A percentile compares a stretch with the other conserved stretches of the same genome.
Conservation (phyloP, 2,113 vertebrate genomes). For the Gymnobelideus leadbeateri region DNA sequence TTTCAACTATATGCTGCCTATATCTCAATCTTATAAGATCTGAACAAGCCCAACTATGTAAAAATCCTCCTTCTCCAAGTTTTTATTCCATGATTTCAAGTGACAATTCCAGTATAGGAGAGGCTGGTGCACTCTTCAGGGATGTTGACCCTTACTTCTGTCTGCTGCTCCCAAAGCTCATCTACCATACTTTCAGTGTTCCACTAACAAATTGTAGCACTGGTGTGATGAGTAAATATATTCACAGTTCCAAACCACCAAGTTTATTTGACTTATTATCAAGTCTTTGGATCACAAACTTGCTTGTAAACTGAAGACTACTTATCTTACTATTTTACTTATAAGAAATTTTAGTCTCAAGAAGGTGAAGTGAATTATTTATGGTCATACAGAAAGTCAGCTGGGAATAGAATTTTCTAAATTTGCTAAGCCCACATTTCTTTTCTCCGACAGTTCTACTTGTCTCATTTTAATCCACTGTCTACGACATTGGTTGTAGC, state of each 20-base stretch:
- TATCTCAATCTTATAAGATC: not conserved
- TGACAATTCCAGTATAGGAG: not conserved
- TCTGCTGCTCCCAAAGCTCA: not conserved
- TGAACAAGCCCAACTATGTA: not conserved
- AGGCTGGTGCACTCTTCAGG: not conserved
- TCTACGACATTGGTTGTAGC: conserved; percentile 9
- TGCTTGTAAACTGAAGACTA: conserved; percentile 5
- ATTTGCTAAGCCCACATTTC: conserved; percentile 30
- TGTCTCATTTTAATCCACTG: not conserved
- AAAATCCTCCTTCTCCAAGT: not conserved
- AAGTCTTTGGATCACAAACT: not conserved
- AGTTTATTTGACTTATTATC: not conserved
- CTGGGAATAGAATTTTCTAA: conserved; percentile 38
- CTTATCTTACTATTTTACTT: not conserved
- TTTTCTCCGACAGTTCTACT: not conserved
- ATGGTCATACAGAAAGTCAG: not conserved
- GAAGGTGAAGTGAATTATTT: not conserved
- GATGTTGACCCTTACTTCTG: not conserved
- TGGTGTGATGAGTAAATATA: not conserved
- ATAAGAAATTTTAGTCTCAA: not conserved
- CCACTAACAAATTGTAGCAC: not conserved
- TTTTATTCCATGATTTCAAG: not conserved
- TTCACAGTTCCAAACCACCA: not conserved
- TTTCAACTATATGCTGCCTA: not conserved
- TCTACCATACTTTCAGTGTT: not conserved